A percentile compares a stretch with the other conserved stretches of the same genome.
phyloP scores from a whole-genome alignment of 2,888 invertebrate species.

The Callinectes sapidus region DNA sequence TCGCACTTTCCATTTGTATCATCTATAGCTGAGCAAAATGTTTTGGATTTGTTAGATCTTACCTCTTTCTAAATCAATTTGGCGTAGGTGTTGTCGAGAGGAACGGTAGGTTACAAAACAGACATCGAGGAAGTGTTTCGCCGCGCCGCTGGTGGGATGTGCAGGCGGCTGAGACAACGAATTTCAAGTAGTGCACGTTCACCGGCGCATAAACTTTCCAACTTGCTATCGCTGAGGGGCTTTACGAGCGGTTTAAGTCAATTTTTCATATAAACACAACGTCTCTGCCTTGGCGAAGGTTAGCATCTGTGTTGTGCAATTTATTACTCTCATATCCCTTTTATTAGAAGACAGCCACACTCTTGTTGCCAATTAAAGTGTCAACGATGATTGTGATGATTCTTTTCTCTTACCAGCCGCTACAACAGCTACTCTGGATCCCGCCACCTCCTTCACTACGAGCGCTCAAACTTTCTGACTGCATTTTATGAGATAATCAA shows the following conservation, averaged over 20 bases:
- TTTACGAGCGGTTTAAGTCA: neutral
- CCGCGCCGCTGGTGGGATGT: neutral
- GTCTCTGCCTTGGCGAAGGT: neutral
- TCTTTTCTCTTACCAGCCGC: neutral
- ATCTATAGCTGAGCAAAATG: too few species aligned
- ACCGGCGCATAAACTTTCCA: neutral
- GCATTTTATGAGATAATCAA: neutral
- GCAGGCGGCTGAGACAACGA: neutral
- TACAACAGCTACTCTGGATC: neutral
- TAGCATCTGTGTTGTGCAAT: neutral
- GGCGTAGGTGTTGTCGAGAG: neutral
- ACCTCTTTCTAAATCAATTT: neutral
- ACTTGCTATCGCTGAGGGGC: neutral
- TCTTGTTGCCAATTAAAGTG: neutral
- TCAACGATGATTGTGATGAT: neutral
- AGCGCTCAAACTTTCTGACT: neutral
- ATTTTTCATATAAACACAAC: neutral
- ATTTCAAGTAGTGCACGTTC: neutral
- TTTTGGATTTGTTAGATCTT: neutral
- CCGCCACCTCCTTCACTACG: neutral
- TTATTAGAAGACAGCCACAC: neutral
- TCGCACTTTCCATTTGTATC: too few species aligned
- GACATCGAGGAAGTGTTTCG: neutral
- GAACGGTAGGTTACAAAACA: neutral
- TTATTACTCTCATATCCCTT: neutral